These are phyloP conservation scores for Hippocampus barbouri DNA, from an alignment of 2,113 vertebrate species.

Conservation along the genomic window DNA sequence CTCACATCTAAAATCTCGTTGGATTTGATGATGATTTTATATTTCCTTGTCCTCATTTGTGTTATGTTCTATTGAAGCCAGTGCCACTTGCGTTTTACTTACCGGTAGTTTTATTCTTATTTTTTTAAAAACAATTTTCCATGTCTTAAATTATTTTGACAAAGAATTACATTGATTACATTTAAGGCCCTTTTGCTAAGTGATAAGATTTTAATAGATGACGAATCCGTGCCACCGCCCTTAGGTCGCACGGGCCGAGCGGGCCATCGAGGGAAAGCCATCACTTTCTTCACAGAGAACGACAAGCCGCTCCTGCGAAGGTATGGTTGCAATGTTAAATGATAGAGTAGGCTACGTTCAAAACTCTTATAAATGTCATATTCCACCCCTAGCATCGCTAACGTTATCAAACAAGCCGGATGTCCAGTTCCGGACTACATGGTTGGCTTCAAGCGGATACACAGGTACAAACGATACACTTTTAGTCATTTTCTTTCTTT, in stretches of 20 bases:
- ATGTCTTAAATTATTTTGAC: too few relatives aligned
- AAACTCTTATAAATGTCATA: neutral
- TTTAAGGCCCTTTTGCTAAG: too few relatives aligned
- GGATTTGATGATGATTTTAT: too few relatives aligned
- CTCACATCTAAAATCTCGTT: too few relatives aligned
- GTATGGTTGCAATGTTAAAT: slow-evolving; percentile 56
- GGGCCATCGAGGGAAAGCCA: slow-evolving; percentile 84
- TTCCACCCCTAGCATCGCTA: slow-evolving; percentile 77
- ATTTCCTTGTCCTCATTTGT: too few relatives aligned
- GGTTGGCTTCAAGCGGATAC: slow-evolving; percentile 83
- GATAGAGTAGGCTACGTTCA: neutral
- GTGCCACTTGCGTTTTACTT: too few relatives aligned
- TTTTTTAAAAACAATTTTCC: too few relatives aligned
- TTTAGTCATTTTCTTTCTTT: neutral
- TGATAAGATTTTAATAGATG: too few relatives aligned
- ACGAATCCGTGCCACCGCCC: slow-evolving; percentile 7
- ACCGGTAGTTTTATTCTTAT: too few relatives aligned
- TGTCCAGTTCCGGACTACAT: slow-evolving; percentile 96
- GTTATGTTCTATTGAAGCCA: too few relatives aligned
- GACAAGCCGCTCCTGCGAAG: slow-evolving; percentile 93
- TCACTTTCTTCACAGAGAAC: slow-evolving; percentile 96
- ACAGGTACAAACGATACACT: slow-evolving; percentile 72
- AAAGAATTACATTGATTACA: too few relatives aligned
- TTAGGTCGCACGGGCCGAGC: slow-evolving; percentile 93
- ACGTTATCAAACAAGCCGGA: slow-evolving; percentile 88